phyloP scores from a whole-genome alignment of 2,888 invertebrate genomes.

The Pharmacophagus antenor region DNA sequence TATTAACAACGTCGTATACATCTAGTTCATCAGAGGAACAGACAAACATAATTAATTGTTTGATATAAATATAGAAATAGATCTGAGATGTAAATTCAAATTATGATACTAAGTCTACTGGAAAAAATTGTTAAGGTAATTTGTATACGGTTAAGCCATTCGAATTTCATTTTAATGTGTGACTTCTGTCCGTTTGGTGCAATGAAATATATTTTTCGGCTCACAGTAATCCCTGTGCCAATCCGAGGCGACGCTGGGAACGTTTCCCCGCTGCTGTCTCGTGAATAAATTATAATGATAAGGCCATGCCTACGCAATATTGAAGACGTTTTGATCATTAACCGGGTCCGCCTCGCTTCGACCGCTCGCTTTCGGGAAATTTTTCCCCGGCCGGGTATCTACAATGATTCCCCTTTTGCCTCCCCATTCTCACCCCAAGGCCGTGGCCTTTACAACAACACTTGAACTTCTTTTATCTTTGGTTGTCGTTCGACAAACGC shows the following conservation, averaged over 20 bases:
- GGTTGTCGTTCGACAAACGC: constrained; percentile 47
- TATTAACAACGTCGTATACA: no score
- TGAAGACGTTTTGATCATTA: constrained; percentile 77
- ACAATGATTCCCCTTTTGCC: constrained; percentile 50
- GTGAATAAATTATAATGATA: constrained; percentile 79
- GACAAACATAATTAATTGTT: no score
- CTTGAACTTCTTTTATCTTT: constrained; percentile 68
- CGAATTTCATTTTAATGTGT: neutral
- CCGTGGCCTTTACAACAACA: constrained; percentile 52
- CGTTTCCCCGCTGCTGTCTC: constrained; percentile 53
- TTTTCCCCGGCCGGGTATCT: constrained; percentile 56
- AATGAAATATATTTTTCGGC: constrained; percentile 28
- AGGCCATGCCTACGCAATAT: constrained; percentile 71
- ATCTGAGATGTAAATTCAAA: no score
- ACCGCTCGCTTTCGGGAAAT: constrained; percentile 54
- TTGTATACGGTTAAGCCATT: constrained; percentile 38
- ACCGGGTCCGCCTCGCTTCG: constrained; percentile 44
- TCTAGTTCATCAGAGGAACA: no score
- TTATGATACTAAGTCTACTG: no score
- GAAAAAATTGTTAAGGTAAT: no score
- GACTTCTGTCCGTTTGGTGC: constrained; percentile 5
- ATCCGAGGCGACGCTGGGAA: constrained; percentile 33
- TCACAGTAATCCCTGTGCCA: constrained; percentile 33
- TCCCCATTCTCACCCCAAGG: constrained; percentile 47
- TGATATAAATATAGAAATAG: no score